Base-by-base conservation (phyloP, 1,140 invertebrate species). In the Bombus sylvicola region DNA sequence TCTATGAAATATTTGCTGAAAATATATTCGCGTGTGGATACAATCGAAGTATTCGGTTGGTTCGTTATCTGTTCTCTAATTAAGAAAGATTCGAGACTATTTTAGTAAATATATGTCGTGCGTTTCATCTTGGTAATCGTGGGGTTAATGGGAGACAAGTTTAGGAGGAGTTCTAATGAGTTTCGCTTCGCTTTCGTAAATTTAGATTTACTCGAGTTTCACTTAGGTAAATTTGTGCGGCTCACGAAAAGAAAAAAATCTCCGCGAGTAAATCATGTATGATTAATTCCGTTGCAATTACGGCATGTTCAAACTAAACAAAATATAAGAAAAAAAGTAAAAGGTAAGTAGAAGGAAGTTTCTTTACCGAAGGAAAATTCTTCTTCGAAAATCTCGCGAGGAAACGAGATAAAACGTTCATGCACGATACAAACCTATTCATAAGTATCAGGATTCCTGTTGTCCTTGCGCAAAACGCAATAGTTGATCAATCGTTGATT, bases 251-350 rank as follows among this genome's bases (percentile, higher is more conserved):
- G 39, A 34, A 25, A 25, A 25, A 37, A 12, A 69, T 15, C 2
- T 9, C 6, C 8, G 31, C 31, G 6, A 15, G 31, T 37, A 37
- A 68, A 68, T 68, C 31, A 37, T 22, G 34, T 37, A 39, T 39
- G 68, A 71, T 71, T 71, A 71, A 71, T 68, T 68, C 66, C n/a
- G n/a, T n/a, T 31, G 34, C 34, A 68, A 34, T 68, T 68, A 68
- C 15, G n/a, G n/a, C 5, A 66, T 15, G 18, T 66, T 66, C 15
- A 34, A 66, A 66, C n/a, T 66, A 18, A 66, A 66, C 12, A 13
- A 8, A 13, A 31, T 31, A 64, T 15, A 31, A 5, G n/a, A 31
- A 6, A n/a, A 31, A 31, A 4, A n/a, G 1, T 15, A 64, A 12
- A 15, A 6, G 13, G 2, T n/a, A 62, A 62, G 22, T n/a, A 13